phyloP scores from a whole-genome alignment of 2,888 invertebrate genomes.

The Hipparchia sbordonii region DNA sequence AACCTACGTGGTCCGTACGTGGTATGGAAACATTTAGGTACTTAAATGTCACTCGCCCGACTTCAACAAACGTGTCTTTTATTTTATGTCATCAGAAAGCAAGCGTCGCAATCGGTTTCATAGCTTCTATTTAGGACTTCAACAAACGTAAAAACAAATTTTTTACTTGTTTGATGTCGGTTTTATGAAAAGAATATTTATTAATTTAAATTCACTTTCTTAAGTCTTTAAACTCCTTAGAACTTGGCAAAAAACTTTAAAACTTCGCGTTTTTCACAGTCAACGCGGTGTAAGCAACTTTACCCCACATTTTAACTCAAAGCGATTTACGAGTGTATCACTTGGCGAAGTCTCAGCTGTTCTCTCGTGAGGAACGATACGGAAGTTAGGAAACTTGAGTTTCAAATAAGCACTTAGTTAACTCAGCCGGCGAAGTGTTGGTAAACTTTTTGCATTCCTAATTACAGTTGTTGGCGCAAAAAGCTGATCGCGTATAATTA shows the following conservation, averaged over 20 bases:
- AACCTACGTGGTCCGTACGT: too few relatives aligned
- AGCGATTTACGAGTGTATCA: constrained; percentile 32
- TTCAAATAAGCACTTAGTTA: constrained; percentile 52
- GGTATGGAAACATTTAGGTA: too few relatives aligned
- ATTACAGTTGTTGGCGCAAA: constrained; percentile 7
- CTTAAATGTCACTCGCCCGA: too few relatives aligned
- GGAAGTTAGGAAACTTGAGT: constrained; percentile 52
- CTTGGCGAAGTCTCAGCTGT: constrained; percentile 48
- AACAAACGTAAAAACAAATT: too few relatives aligned
- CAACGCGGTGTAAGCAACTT: constrained; percentile 21
- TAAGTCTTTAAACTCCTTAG: not conserved
- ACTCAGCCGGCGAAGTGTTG: constrained; percentile 8
- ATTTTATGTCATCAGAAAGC: too few relatives aligned
- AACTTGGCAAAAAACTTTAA: not conserved
- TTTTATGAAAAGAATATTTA: too few relatives aligned
- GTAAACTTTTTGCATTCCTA: constrained; percentile 11
- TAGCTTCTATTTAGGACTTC: too few relatives aligned
- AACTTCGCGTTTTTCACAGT: constrained; percentile 32
- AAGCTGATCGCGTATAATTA: not conserved
- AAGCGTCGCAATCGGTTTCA: too few relatives aligned
- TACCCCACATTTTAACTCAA: constrained; percentile 22
- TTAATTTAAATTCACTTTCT: not conserved
- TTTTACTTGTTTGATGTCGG: too few relatives aligned
- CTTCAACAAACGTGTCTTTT: too few relatives aligned
- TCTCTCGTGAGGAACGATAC: constrained; percentile 53